Percentiles rank a stretch among this genome's conserved stretches.
phyloP scores from a whole-genome alignment of 2,113 vertebrate species.

The Sigmodon hispidus region DNA sequence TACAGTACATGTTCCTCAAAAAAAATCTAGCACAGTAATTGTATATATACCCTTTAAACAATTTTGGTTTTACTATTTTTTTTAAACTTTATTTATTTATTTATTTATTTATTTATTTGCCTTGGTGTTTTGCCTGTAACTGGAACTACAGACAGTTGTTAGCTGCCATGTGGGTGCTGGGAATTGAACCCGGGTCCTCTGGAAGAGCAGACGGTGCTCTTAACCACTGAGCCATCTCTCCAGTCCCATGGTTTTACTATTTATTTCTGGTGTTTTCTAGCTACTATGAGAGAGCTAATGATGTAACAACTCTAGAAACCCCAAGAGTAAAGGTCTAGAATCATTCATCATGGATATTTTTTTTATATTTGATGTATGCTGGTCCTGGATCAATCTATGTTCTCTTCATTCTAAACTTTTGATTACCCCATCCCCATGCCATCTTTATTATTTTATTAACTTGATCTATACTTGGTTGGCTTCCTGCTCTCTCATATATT shows the following conservation, averaged over 20 bases:
- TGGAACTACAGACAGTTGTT: no score
- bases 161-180: no score
- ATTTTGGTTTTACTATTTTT: neutral
- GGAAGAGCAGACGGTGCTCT: no score
- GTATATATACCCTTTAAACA: neutral
- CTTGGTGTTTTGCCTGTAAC: no score
- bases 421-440: neutral
- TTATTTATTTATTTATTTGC: no score
- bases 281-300: neutral
- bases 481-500: neutral
- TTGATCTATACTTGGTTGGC: neutral
- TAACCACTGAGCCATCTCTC: no score
- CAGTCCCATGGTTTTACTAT: neutral
- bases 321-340: neutral
- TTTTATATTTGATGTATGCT: neutral
- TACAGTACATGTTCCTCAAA: neutral
- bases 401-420: neutral
- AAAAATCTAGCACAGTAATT: neutral
- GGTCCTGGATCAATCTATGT: no score
- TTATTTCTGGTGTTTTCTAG: constrained; percentile 16
- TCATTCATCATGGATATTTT: neutral
- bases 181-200: no score
- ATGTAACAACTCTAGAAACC: neutral
- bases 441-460: neutral
- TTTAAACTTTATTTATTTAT: no score